A percentile compares a stretch with the other conserved stretches of the same genome.
phyloP scores from a whole-genome alignment of 2,113 vertebrate genomes.

The Polyodon spathula region DNA sequence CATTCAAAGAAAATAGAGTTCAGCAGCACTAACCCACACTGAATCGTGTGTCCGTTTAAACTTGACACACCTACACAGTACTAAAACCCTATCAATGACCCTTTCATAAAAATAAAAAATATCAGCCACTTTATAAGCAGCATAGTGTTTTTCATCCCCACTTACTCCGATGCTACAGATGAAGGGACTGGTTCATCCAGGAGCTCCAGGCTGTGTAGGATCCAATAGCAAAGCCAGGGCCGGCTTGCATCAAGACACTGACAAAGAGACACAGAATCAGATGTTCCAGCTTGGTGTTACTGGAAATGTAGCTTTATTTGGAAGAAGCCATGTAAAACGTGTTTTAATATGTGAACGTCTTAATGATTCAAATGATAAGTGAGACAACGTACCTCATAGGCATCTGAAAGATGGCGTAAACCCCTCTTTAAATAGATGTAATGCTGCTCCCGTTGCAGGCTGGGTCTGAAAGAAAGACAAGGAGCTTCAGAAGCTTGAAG shows the following conservation, averaged over 20 bases:
- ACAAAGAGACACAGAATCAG: slow-evolving; percentile 7
- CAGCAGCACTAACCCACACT: no score
- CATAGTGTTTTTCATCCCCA: no score
- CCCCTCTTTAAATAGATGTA: slow-evolving; percentile 91
- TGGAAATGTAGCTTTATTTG: not conserved
- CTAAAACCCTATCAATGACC: no score
- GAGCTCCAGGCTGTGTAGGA: slow-evolving; percentile 90
- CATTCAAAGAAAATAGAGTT: no score
- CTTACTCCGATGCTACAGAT: slow-evolving; percentile 79
- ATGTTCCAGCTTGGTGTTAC: slow-evolving; percentile 5
- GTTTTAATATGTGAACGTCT: not conserved
- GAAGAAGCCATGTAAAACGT: not conserved
- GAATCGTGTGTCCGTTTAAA: no score
- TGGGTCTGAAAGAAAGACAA: slow-evolving; percentile 52
- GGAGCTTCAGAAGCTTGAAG: no score
- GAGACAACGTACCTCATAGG: slow-evolving; percentile 74
- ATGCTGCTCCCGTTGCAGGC: slow-evolving; percentile 82
- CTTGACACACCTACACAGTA: no score
- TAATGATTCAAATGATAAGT: not conserved
- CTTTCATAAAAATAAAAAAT: no score
- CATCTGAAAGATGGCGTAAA: slow-evolving; percentile 80
- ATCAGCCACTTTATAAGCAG: no score
- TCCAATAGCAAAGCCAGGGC: slow-evolving; percentile 97
- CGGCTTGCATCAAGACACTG: slow-evolving; percentile 95
- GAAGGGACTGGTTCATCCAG: slow-evolving; percentile 78